phyloP scores from a whole-genome alignment of 2,797 vertebrate species.

The Oreortyx pictus region DNA sequence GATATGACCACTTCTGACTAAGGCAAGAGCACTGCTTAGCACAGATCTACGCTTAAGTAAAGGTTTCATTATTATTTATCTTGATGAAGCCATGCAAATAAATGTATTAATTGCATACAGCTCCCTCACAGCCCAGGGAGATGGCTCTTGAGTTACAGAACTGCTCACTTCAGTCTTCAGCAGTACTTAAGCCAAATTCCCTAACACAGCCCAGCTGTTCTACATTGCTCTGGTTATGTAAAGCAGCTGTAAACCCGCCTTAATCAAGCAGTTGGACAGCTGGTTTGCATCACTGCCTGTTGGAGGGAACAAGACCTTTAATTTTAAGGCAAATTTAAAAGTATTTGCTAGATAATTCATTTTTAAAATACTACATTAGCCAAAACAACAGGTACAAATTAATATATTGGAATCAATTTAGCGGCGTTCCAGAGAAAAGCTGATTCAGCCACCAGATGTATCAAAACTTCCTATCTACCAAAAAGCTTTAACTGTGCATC shows the following conservation, averaged over 20 bases:
- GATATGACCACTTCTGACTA: background rate
- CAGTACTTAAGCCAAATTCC: background rate
- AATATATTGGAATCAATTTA: background rate
- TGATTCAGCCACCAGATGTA: background rate
- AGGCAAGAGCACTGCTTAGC: background rate
- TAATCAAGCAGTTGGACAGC: conserved; percentile 20
- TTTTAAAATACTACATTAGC: background rate
- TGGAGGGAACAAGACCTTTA: conserved; percentile 5
- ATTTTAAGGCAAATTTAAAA: conserved; percentile 56
- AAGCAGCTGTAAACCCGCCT: conserved; percentile 48
- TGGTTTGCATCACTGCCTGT: conserved; percentile 30
- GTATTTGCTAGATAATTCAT: conserved; percentile 47
- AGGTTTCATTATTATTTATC: conserved; percentile 11
- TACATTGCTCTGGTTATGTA: background rate
- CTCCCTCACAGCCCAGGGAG: background rate
- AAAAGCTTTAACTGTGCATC: background rate
- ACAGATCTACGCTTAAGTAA: background rate
- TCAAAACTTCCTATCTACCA: background rate
- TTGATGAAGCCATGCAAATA: conserved; percentile 40
- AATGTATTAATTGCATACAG: background rate
- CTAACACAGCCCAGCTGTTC: conserved; percentile 13
- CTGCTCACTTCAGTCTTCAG: background rate
- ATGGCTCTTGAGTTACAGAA: conserved; percentile 24
- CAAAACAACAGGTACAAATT: conserved; percentile 25
- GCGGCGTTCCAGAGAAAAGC: background rate